Conservation (phyloP, 2,797 vertebrate species). For the Paedocypris micromegethes region DNA sequence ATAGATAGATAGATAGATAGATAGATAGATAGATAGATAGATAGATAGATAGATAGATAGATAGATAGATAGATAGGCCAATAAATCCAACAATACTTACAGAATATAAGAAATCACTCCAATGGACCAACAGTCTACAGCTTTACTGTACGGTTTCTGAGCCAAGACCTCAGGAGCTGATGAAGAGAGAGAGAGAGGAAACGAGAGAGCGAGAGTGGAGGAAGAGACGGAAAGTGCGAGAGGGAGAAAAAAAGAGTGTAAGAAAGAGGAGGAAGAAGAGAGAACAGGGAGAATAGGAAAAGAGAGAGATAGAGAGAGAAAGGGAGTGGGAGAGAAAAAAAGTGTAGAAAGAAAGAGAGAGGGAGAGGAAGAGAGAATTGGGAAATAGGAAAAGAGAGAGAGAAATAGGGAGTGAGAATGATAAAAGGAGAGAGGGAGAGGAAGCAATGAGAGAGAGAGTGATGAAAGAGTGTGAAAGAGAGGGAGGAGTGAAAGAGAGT, state of each 20-base stretch:
- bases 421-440: not conserved
- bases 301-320: not conserved
- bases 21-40: too few species aligned
- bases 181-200: constrained; percentile 34
- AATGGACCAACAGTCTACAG: constrained; percentile 98
- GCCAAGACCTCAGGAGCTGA: constrained; percentile 91
- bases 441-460: not conserved
- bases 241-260: not conserved
- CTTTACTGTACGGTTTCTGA: constrained; percentile 97
- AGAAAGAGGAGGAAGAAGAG: too few species aligned
- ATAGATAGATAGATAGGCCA: not conserved
- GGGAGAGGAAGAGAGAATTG: not conserved
- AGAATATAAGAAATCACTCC: constrained; percentile 95
- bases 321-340: not conserved
- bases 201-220: constrained; percentile 16
- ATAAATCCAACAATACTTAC: constrained; percentile 62
- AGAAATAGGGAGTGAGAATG: not conserved
- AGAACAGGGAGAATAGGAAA: too few species aligned
- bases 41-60: not conserved
- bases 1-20: too few species aligned
- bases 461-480: too few species aligned
- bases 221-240: not conserved
- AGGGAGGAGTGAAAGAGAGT: not conserved
- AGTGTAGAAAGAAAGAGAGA: not conserved
- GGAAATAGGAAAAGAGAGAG: not conserved